These are phyloP conservation scores for Scelioninae gen. 1 DNA, from an alignment of 2,888 invertebrate species.

Conservation along the genomic window DNA sequence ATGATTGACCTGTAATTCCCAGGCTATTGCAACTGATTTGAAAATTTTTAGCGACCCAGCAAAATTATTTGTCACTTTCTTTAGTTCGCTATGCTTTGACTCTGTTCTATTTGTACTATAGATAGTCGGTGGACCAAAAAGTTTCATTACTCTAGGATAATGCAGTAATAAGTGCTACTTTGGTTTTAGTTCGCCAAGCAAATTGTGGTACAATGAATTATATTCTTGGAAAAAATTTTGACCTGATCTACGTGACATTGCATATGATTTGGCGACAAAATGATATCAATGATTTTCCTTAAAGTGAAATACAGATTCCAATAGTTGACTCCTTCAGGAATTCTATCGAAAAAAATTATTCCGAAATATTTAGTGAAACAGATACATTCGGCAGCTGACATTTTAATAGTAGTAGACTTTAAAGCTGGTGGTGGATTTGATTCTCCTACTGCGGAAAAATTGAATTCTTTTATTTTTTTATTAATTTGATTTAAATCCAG, in stretches of 20 bases:
- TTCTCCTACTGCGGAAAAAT: slow-evolving; percentile 20
- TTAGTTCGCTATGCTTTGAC: slow-evolving; percentile 25
- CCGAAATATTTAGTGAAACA: slow-evolving; percentile 42
- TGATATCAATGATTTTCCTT: slow-evolving; percentile 44
- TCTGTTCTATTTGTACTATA: slow-evolving; percentile 36
- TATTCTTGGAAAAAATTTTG: slow-evolving; percentile 26
- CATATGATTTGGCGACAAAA: slow-evolving; percentile 21
- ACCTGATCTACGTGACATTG: slow-evolving; percentile 31
- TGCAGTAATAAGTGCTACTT: slow-evolving; percentile 28
- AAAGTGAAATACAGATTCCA: slow-evolving; percentile 40
- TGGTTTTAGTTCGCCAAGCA: slow-evolving; percentile 36
- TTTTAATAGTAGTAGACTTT: slow-evolving; percentile 28
- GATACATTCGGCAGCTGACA: slow-evolving; percentile 39
- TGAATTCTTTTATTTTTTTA: slow-evolving; percentile 25
- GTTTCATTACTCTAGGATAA: slow-evolving; percentile 19
- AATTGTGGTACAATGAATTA: slow-evolving; percentile 30
- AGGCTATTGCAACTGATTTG: slow-evolving; percentile 22
- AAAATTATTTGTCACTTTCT: slow-evolving; percentile 20
- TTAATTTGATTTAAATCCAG: slow-evolving; percentile 17
- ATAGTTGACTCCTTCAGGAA: slow-evolving; percentile 24
- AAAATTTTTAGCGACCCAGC: slow-evolving; percentile 13
- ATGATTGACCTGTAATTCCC: slow-evolving; percentile 5
- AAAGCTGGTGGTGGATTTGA: slow-evolving; percentile 25
- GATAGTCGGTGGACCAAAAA: slow-evolving; percentile 21
- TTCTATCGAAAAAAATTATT: slow-evolving; percentile 14